Percentiles rank a stretch among this genome's conserved stretches.
These are phyloP conservation scores for Callinectes sapidus DNA, from an alignment of 2,888 invertebrate species.

Conservation along the genomic window DNA sequence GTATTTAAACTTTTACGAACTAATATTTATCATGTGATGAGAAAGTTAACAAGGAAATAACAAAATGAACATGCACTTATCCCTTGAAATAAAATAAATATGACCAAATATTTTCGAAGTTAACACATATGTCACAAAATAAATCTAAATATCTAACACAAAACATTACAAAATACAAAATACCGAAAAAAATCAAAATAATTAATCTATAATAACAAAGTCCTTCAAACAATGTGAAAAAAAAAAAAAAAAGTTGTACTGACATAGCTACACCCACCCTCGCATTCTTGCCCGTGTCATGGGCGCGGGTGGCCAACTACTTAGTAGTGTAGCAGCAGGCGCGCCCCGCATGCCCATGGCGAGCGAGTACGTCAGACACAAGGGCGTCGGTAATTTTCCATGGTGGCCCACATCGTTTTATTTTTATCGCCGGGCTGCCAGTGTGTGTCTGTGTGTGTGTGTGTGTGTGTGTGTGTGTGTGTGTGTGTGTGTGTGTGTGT, in stretches of 20 bases:
- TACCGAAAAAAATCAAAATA: no score
- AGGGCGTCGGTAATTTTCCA: conserved; percentile 25
- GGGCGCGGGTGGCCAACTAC: conserved; percentile 2
- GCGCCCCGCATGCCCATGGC: conserved; percentile 21
- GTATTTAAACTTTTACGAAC: no score
- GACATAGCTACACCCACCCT: neutral
- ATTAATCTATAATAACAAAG: neutral
- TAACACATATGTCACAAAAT: no score
- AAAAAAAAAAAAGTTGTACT: neutral
- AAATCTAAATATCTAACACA: no score
- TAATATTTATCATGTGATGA: no score
- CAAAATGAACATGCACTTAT: no score
- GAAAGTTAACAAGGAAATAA: no score
- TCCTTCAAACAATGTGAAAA: neutral
- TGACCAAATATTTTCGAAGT: no score
- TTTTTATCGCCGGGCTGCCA: conserved; percentile 1
- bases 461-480: neutral
- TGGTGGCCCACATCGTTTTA: conserved; percentile 11
- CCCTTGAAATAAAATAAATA: no score
- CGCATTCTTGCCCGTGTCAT: conserved; percentile 21
- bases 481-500: no score
- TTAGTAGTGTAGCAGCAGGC: conserved; percentile 4
- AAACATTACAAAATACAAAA: no score
- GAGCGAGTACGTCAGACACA: conserved; percentile 9
- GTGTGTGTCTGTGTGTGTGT: neutral